phyloP scores from a whole-genome alignment of 2,888 invertebrate genomes.

The Habroteleia sp. region DNA sequence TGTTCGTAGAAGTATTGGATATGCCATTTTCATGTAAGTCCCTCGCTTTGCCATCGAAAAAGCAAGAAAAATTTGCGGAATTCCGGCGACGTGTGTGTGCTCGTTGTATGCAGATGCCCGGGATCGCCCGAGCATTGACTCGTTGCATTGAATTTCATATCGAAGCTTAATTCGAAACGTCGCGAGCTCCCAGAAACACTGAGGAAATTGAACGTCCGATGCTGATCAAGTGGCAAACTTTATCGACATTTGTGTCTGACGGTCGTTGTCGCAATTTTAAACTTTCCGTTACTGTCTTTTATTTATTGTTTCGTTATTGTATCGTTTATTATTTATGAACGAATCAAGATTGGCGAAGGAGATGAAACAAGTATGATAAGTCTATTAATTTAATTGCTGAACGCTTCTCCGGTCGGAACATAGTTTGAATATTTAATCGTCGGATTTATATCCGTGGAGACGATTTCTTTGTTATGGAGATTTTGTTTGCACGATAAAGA shows the following conservation, averaged over 20 bases:
- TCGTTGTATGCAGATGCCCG: background rate
- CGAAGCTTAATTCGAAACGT: constrained; percentile 14
- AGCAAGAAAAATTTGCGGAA: background rate
- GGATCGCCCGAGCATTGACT: constrained; percentile 1
- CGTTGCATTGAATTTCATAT: constrained; percentile 2
- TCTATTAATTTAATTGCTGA: constrained; percentile 4
- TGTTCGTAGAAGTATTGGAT: constrained; percentile 5
- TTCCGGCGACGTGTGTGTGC: background rate
- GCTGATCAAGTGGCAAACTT: constrained; percentile 12
- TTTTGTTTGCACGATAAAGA: too few relatives aligned
- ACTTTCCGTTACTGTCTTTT: background rate
- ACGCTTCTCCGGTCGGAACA: background rate
- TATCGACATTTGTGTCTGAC: constrained; percentile 26
- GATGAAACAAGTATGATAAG: background rate
- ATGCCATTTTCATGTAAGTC: constrained; percentile 6
- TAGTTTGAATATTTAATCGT: background rate
- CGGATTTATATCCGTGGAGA: too few relatives aligned
- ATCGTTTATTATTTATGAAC: constrained; percentile 11
- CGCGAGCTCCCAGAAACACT: background rate
- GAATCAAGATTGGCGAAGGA: too few relatives aligned
- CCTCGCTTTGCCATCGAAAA: constrained; percentile 11
- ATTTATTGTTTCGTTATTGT: too few relatives aligned
- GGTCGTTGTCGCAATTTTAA: constrained; percentile 14
- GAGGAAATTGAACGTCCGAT: constrained; percentile 17
- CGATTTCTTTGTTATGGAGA: too few relatives aligned